Conservation (phyloP, 2,113 vertebrate species). For the Onychostoma macrolepis region DNA sequence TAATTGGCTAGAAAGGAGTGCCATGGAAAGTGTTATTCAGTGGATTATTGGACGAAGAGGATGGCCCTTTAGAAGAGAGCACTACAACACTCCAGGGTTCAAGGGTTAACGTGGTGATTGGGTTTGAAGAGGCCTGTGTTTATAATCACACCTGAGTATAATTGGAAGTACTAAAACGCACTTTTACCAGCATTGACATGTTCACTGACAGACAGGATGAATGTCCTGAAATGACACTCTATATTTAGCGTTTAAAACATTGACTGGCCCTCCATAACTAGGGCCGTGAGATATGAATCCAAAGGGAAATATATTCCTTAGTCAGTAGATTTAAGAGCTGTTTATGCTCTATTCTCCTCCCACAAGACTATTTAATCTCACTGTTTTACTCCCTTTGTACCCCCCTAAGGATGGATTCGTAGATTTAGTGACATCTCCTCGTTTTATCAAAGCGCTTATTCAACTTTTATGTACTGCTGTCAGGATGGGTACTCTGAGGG, state of each 20-base stretch:
- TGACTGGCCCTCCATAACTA: slow-evolving; percentile 32
- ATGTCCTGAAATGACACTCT: not conserved
- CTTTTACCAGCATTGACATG: slow-evolving; percentile 23
- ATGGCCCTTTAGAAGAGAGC: slow-evolving; percentile 4
- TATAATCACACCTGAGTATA: slow-evolving; percentile 25
- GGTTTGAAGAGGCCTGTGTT: slow-evolving; percentile 25
- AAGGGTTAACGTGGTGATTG: slow-evolving; percentile 30
- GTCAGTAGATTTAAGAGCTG: slow-evolving; percentile 50
- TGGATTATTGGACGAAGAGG: slow-evolving; percentile 40
- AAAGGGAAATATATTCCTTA: slow-evolving; percentile 51
- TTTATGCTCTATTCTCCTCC: slow-evolving; percentile 46
- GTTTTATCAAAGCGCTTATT: slow-evolving; percentile 58
- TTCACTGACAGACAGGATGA: slow-evolving; percentile 1
- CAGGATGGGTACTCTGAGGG: slow-evolving; percentile 42
- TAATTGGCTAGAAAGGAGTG: slow-evolving; percentile 23
- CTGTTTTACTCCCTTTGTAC: slow-evolving; percentile 30
- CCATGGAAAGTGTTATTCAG: slow-evolving; percentile 32
- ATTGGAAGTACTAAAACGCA: slow-evolving; percentile 14
- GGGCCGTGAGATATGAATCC: slow-evolving; percentile 40
- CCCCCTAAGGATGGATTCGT: slow-evolving; percentile 49
- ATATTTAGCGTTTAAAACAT: slow-evolving; percentile 23
- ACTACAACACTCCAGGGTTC: slow-evolving; percentile 17
- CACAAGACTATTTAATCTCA: slow-evolving; percentile 52
- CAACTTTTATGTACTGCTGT: slow-evolving; percentile 58
- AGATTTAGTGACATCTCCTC: slow-evolving; percentile 58